Conservation (phyloP, 2,113 vertebrate species). For the Tonatia bakeri region DNA sequence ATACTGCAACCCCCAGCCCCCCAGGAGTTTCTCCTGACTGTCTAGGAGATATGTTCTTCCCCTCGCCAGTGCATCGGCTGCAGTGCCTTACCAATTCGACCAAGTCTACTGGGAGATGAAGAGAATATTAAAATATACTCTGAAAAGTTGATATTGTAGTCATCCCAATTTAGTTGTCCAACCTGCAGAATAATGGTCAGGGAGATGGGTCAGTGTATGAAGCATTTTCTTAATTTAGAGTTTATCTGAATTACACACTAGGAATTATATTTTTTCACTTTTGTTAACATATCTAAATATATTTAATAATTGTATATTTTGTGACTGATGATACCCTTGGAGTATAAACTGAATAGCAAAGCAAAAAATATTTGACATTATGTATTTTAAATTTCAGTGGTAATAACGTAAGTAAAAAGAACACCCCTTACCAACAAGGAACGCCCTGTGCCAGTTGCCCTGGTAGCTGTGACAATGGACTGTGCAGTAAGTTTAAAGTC, state of each 20-base stretch:
- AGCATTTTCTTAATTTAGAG: neutral
- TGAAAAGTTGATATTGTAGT: neutral
- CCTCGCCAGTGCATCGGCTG: neutral
- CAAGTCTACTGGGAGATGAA: neutral
- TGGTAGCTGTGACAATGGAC: constrained; percentile 65
- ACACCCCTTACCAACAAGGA: constrained; percentile 76
- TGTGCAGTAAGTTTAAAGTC: constrained; percentile 81
- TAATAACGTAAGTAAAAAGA: constrained; percentile 40
- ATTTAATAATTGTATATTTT: neutral
- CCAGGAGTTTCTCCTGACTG: neutral
- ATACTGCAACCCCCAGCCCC: neutral
- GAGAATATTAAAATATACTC: neutral
- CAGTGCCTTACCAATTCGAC: neutral
- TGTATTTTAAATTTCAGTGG: constrained; percentile 77
- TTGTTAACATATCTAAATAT: neutral
- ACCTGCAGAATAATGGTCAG: neutral
- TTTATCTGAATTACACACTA: neutral
- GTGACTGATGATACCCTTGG: neutral
- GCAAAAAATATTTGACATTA: neutral
- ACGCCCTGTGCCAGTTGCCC: constrained; percentile 76
- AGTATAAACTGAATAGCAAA: neutral
- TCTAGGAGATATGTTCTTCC: too few species aligned
- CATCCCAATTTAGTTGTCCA: neutral
- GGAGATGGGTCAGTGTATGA: neutral
- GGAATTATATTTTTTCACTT: neutral